Evolutionary conservation across 2,797 vertebrate species (phyloP).

Genomic region (Eutrigla gurnardus): DNA sequence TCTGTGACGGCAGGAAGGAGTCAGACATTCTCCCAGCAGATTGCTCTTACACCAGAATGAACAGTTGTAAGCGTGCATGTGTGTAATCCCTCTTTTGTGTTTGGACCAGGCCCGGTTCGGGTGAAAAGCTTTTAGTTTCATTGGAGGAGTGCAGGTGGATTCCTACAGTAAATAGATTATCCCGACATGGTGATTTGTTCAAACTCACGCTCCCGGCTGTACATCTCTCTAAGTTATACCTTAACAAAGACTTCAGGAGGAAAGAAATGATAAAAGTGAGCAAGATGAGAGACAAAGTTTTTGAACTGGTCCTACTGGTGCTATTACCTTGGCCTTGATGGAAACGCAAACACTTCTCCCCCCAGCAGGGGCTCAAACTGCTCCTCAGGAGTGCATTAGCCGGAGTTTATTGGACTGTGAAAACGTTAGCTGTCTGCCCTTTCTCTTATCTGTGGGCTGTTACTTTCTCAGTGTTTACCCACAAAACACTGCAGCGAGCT

Average conservation of each 20-base stretch:
- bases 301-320: slow-evolving; percentile 38
- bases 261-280: slow-evolving; percentile 48
- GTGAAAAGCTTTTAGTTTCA: slow-evolving; percentile 58
- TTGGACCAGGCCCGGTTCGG: slow-evolving; percentile 31
- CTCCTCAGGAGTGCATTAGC: slow-evolving; percentile 70
- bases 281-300: slow-evolving; percentile 46
- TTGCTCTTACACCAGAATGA: slow-evolving; percentile 57
- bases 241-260: background rate
- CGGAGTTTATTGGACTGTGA: too few species aligned
- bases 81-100: slow-evolving; percentile 51
- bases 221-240: background rate
- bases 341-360: slow-evolving; percentile 34
- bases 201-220: background rate
- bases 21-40: slow-evolving; percentile 68
- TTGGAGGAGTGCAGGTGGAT: slow-evolving; percentile 25
- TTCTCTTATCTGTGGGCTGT: slow-evolving; percentile 66
- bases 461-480: slow-evolving; percentile 74
- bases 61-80: slow-evolving; percentile 23
- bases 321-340: slow-evolving; percentile 57
- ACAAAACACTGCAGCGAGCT: slow-evolving; percentile 62
- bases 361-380: slow-evolving; percentile 35
- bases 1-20: slow-evolving; percentile 72
- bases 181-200: slow-evolving; percentile 13
- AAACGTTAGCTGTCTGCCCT: background rate
- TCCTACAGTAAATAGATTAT: slow-evolving; percentile 36